Evolutionary conservation across 1,140 invertebrate genomes (phyloP).

Genomic region (Zaprionus gabonicus): DNA sequence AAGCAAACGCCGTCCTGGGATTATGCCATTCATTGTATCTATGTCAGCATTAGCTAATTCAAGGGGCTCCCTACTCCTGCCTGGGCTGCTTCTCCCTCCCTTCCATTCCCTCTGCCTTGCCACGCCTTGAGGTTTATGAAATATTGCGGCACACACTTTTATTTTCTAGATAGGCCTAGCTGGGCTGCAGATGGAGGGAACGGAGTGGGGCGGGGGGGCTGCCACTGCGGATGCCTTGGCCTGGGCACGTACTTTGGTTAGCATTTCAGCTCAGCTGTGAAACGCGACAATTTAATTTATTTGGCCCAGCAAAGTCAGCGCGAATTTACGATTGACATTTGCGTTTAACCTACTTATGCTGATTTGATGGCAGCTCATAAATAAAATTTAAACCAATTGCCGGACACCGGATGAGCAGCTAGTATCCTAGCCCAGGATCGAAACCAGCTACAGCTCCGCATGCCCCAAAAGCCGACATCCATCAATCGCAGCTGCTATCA

Average conservation of each 20-base stretch:
- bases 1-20: slow-evolving; percentile 64
- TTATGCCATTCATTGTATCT: slow-evolving; percentile 72
- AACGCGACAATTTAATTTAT: slow-evolving; percentile 82
- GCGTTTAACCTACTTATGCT: slow-evolving; percentile 83
- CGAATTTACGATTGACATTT: slow-evolving; percentile 81
- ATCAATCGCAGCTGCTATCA: slow-evolving; percentile 82
- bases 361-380: slow-evolving; percentile 83
- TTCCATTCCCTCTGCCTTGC: not conserved
- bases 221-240: not conserved
- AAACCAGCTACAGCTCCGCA: not conserved
- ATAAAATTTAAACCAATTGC: slow-evolving; percentile 83
- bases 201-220: not conserved
- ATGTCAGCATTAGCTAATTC: slow-evolving; percentile 80
- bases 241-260: slow-evolving; percentile 75
- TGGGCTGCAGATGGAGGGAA: slow-evolving; percentile 6
- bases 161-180: slow-evolving; percentile 7
- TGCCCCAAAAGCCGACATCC: slow-evolving; percentile 13
- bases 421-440: not conserved
- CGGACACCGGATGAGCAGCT: slow-evolving; percentile 46
- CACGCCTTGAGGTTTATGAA: slow-evolving; percentile 60
- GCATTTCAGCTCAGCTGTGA: slow-evolving; percentile 80
- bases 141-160: slow-evolving; percentile 69
- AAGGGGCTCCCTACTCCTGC: slow-evolving; percentile 1
- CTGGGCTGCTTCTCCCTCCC: not conserved
- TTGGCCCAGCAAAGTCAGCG: slow-evolving; percentile 71